Conservation (phyloP, 2,113 vertebrate species). For the Pseudopipra pipra region DNA sequence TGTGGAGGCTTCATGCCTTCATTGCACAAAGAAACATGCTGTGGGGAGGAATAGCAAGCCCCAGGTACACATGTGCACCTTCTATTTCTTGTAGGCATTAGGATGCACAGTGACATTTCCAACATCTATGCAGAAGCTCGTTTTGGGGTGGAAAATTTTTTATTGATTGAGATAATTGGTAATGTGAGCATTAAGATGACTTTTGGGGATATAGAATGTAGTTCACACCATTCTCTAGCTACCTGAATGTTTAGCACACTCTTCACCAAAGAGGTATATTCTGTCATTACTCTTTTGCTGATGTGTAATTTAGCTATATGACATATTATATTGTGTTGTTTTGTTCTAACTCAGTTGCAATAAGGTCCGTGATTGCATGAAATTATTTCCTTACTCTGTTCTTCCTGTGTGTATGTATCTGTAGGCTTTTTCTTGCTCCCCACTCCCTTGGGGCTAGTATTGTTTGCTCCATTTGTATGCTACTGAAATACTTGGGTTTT, state of each 20-base stretch:
- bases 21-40: neutral
- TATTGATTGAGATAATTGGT: neutral
- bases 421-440: neutral
- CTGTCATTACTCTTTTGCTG: neutral
- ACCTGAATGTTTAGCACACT: neutral
- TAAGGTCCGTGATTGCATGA: neutral
- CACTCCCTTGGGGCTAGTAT: neutral
- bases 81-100: neutral
- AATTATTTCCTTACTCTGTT: conserved; percentile 21
- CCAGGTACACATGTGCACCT: neutral
- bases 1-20: neutral
- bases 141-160: rapidly evolving
- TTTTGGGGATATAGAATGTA: neutral
- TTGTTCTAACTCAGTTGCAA: neutral
- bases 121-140: neutral
- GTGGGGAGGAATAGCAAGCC: neutral
- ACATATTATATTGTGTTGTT: neutral
- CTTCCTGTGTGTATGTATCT: neutral
- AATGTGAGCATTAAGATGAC: neutral
- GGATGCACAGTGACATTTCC: neutral
- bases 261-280: neutral
- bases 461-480: conserved; percentile 35
- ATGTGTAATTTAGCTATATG: neutral
- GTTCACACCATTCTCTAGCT: neutral
- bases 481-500: neutral